A percentile compares a stretch with the other conserved stretches of the same genome.
Conservation (phyloP, 37 sponge, comb jelly and placozoan species). For the Beroe ovata region DNA sequence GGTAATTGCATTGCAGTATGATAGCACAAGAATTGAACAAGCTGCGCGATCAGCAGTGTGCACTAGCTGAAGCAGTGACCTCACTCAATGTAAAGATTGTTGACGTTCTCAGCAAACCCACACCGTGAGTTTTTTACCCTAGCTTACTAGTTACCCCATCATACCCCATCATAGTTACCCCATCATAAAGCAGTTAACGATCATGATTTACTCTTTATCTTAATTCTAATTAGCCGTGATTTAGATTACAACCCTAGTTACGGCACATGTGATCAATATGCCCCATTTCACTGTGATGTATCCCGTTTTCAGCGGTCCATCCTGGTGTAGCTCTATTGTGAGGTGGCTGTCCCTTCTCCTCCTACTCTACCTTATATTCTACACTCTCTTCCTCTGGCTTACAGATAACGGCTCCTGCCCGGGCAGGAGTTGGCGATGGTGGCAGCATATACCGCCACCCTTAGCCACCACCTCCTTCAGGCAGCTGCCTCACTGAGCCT, state of each 20-base stretch:
- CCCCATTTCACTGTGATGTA: too few species aligned
- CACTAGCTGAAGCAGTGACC: slow-evolving; percentile 45
- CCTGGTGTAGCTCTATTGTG: neutral
- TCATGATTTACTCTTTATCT: too few species aligned
- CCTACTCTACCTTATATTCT: slow-evolving; percentile 19
- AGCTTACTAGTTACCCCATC: too few species aligned
- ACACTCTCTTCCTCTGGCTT: slow-evolving; percentile 45
- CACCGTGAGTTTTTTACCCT: slow-evolving; percentile 27
- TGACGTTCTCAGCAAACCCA: slow-evolving; percentile 22
- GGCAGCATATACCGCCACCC: slow-evolving; percentile 18
- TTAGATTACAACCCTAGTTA: too few species aligned
- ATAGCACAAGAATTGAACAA: slow-evolving; percentile 64
- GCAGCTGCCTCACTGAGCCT: slow-evolving; percentile 38
- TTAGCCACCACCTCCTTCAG: neutral
- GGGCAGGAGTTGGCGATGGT: slow-evolving; percentile 28
- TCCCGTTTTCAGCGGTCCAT: slow-evolving; percentile 24
- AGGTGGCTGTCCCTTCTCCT: slow-evolving; percentile 1
- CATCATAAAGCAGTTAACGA: too few species aligned
- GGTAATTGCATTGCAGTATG: slow-evolving; percentile 45
- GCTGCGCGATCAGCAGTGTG: slow-evolving; percentile 41
- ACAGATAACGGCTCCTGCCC: slow-evolving; percentile 34
- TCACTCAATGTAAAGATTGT: slow-evolving; percentile 3
- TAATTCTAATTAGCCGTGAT: too few species aligned
- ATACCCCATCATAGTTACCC: too few species aligned
- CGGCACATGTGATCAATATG: too few species aligned